phyloP scores from a whole-genome alignment of 2,113 vertebrate genomes.

The Trogon melanurus region DNA sequence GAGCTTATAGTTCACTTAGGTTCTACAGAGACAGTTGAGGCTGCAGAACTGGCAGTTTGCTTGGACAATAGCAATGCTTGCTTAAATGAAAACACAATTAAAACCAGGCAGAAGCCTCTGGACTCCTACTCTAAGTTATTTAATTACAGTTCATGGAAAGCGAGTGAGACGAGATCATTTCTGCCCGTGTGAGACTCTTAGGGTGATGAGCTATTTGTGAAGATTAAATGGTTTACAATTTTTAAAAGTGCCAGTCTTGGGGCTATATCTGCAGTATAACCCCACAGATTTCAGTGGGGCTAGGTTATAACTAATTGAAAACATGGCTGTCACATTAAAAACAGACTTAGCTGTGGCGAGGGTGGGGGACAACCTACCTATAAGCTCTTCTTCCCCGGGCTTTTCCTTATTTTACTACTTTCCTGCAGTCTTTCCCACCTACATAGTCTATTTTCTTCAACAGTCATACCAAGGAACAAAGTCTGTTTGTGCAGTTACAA shows the following conservation, averaged over 20 bases:
- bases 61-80: not conserved
- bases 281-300: not conserved
- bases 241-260: not conserved
- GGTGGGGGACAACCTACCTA: not conserved
- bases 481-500: not conserved
- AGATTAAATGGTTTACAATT: not conserved
- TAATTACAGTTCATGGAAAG: slow-evolving; percentile 14
- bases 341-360: not conserved
- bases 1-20: not conserved
- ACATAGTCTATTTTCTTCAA: not conserved
- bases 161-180: not conserved
- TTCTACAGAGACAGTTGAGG: not conserved
- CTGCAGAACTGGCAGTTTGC: not conserved
- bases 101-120: slow-evolving; percentile 18
- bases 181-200: not conserved
- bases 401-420: not conserved
- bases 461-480: not conserved
- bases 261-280: not conserved
- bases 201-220: not conserved
- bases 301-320: not conserved
- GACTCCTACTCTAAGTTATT: slow-evolving; percentile 26
- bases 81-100: slow-evolving; percentile 38
- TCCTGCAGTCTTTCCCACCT: not conserved
- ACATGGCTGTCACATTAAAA: not conserved
- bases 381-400: not conserved